Base-by-base conservation (phyloP, 2,888 invertebrate genomes). In the Plebejus melissa region DNA sequence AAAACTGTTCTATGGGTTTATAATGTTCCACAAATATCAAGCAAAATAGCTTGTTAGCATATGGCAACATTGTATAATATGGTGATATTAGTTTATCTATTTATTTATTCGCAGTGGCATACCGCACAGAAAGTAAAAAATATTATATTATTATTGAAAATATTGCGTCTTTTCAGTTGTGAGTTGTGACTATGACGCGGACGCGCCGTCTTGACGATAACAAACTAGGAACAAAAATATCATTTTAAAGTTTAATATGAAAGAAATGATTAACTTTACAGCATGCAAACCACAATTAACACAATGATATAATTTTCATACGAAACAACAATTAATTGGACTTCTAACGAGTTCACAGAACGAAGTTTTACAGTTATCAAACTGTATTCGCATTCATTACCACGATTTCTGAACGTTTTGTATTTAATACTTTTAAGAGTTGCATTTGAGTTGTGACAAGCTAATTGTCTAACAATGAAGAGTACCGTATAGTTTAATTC, bases 271-370 rank as follows among this genome's bases (percentile, higher is more conserved):
- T 65, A 65, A 22, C 28, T 58, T 28, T 28, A 50, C 54, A 54
- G 28, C 11, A 65, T 32, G 3, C n/a, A 65, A 32, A 65, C 32
- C 65, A 13, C 65, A 32, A 65, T 65, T 16, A 32, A 36, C 36
- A 65, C 32, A 22, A 32, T 65, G 32, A 65, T 32, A 65, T 65
- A 65, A 65, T 65, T 65, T 65, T 65, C 65, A 16, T 32, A 65
- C 5, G 65, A 65, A 65, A 65, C 65, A 65, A 65, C 65, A 65
- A 65, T 32, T 65, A 65, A 65, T 65, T 65, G 32, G 65, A 32
- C 32, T 65, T 32, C 65, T 65, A 65, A 65, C 32, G 65, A 65
- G 65, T 65, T 65, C 32, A 65, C 65, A 65, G 65, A 60, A 65
- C 65, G 5, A 36, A 65, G 32, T 65, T 65, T 36, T 65, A 65